Conservation (phyloP, 2,797 vertebrate genomes). For the Myotis myotis region DNA sequence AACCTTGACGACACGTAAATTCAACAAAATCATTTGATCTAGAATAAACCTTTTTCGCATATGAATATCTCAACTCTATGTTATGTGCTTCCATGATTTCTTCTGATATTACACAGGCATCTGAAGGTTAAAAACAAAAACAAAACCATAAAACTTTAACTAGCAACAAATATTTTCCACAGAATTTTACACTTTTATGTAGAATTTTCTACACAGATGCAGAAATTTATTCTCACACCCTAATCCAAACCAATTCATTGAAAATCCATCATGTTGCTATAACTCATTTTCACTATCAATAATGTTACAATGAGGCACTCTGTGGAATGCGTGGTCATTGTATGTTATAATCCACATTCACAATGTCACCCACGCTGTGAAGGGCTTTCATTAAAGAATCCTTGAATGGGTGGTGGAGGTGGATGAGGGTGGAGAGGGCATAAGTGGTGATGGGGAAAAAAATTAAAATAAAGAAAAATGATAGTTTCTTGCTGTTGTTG, state of each 20-base stretch:
- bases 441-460: no score
- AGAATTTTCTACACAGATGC: not conserved
- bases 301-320: not conserved
- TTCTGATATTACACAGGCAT: not conserved
- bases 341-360: not conserved
- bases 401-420: not conserved
- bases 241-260: not conserved
- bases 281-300: not conserved
- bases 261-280: not conserved
- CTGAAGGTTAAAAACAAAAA: no score
- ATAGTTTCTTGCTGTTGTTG: not conserved
- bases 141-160: no score
- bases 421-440: no score
- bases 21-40: accelerated
- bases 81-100: not conserved
- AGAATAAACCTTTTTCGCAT: not conserved
- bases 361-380: not conserved
- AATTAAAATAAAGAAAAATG: no score
- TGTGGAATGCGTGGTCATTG: not conserved
- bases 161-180: not conserved
- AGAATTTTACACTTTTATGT: not conserved
- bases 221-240: not conserved
- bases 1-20: not conserved
- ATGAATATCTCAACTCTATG: accelerated
- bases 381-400: not conserved